phyloP scores from a whole-genome alignment of 1,140 invertebrate genomes.

The Diabrotica undecimpunctata region DNA sequence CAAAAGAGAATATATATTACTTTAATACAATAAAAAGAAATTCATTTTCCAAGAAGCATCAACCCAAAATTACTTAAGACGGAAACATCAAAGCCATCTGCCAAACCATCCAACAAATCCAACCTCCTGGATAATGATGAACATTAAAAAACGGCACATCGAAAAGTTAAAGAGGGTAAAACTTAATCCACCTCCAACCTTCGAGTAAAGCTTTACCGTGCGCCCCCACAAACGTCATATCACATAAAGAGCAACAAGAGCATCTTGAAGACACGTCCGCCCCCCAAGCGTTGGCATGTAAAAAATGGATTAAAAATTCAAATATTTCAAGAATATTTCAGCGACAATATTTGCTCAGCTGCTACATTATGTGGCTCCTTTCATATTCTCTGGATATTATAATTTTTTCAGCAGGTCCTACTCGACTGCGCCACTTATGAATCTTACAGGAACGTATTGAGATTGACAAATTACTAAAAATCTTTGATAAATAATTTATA shows the following conservation, averaged over 20 bases:
- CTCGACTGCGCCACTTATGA: not conserved
- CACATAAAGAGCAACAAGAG: not conserved
- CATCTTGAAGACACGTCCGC: conserved; percentile 1
- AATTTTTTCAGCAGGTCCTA: conserved; percentile 2
- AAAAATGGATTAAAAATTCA: conserved; percentile 1
- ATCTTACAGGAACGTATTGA: not conserved
- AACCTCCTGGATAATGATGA: not conserved
- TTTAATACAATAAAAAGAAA: no score
- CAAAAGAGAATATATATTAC: no score
- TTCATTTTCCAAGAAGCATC: not conserved
- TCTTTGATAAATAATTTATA: no score
- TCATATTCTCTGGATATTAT: not conserved
- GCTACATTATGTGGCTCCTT: not conserved
- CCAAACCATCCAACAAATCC: not conserved
- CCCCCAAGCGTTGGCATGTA: not conserved
- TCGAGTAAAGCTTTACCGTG: not conserved
- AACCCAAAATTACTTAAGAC: not conserved
- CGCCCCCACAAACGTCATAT: not conserved
- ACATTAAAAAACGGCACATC: not conserved
- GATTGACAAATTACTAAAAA: not conserved
- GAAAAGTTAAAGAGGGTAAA: not conserved
- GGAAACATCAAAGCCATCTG: conserved; percentile 1
- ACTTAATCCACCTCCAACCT: not conserved
- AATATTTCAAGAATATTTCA: conserved; percentile 3
- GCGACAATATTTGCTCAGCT: conserved; percentile 1